Evolutionary conservation across 2,888 invertebrate species (phyloP), one percentile per base, ranked within the genome.

Genomic region (Nomada flava): DNA sequence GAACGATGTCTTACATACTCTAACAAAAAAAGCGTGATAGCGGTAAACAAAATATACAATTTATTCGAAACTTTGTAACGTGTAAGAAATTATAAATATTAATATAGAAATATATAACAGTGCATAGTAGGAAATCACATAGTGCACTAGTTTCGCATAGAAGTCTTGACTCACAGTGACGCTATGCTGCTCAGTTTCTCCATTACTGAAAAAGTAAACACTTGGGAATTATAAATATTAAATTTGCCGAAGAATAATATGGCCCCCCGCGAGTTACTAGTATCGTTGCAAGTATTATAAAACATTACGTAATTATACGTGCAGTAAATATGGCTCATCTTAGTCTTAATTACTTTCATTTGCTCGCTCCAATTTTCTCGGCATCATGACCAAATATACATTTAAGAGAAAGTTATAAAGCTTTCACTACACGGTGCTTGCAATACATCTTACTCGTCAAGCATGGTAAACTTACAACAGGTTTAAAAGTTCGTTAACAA

Each of bases 141-240:
- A 20, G 76, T 81, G 81, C 71, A 18, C 26, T 44, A 42, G 47
- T 70, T 15, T 47, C 4, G 76, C 55, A n/a, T 42, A 60, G 42
- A 23, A 75, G 70, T 82, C 73, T 29, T 59, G 67, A 92, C 92
- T 92, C 88, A 92, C 92, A 91, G 67, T 62, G 91, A 92, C 26
- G 91, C 89, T 75, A 91, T 91, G 74, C 90, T 91, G 88, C 87
- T 91, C 44, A 90, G 79, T 81, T 87, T 88, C 55, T 89, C 89
- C 65, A 81, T 84, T 62, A 84, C 91, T 91, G 87, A 68, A 85
- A 84, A 76, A 76, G 5, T 11, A 68, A 13, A 57, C n/a, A 9
- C 9, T 53, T 53, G 13, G 57, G 15, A 11, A 11, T 7, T 57
- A 26, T 7, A 26, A 23, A 53, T 53, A 53, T 20, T 10, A 53